Base-by-base conservation (phyloP, 2,113 vertebrate genomes). In the Notarius quadriscutis region DNA sequence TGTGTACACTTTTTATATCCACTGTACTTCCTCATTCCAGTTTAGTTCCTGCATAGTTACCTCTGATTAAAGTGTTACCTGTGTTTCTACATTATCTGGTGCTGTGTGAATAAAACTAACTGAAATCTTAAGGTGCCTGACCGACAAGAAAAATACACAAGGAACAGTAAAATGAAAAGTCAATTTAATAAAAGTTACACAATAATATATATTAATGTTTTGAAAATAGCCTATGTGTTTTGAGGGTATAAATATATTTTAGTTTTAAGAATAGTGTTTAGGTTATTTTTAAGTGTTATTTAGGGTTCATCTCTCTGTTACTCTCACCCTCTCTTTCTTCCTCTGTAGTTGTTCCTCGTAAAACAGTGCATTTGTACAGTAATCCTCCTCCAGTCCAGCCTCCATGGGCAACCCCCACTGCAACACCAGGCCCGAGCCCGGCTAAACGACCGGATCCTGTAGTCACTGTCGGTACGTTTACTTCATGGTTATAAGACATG, bases 391-490 rank as follows among this genome's bases (percentile, higher is more conserved):
- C 0, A 41, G 0, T 2, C 20, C 5, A 0, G 10, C 85, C 77
- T 11, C 17, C 18, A 34, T 87, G 86, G 86, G 69, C 55, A 10
- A 0, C 0, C 2, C 0, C 1, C 4, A 12, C 12, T 55, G 1
- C 2, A 30, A 48, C 83, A 50, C 34, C 18, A 18, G 20, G 11
- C 0, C 87, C 81, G 3, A 14, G 1, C 48, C 27, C 77, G 20
- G 71, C 0, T 25, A 41, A 14, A 34, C 51, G 25, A 63, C 18
- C 2, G 7, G 4, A 62, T 25, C 22, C n/a, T 20, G 11, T 2
- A 1, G 5, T 80, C 41, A 86, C 75, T 17, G 9, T 51, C 5
- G 86, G 86, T 87, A 83, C 20, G 80, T 14, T 69, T 27, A 82
- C 48, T 27, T 74, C 9, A 57, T 50, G 2, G 51, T 11, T 53